A percentile compares a stretch with the other conserved stretches of the same genome.
phyloP scores from a whole-genome alignment of 2,888 invertebrate genomes.

The Balanococcus diminutus region DNA sequence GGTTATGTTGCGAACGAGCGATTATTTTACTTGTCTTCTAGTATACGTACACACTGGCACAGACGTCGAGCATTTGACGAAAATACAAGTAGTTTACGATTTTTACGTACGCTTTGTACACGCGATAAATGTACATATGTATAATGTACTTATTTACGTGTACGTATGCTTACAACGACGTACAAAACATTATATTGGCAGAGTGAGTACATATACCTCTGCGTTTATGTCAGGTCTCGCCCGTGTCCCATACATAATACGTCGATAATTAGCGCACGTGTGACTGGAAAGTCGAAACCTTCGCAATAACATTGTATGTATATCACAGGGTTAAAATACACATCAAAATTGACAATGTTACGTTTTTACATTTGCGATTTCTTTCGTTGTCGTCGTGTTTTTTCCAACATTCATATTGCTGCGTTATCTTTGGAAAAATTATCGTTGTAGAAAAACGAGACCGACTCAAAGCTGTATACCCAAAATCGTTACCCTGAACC shows the following conservation, averaged over 20 bases:
- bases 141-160: neutral
- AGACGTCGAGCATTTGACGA: neutral
- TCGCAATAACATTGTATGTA: neutral
- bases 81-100: neutral
- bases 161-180: neutral
- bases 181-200: neutral
- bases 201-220: neutral
- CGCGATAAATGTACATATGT: neutral
- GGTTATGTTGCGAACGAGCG: neutral
- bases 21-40: neutral
- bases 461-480: too few relatives aligned
- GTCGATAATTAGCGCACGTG: constrained; percentile 14
- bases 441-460: neutral
- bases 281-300: neutral
- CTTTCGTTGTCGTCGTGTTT: neutral
- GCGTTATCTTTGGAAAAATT: neutral
- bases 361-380: neutral
- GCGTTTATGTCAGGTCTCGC: neutral
- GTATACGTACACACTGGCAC: too few relatives aligned
- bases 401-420: neutral
- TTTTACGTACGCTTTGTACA: neutral
- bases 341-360: neutral
- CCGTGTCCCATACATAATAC: neutral
- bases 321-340: neutral
- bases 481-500: too few relatives aligned